Percentiles rank a stretch among this genome's conserved stretches.
Evolutionary conservation across 2,888 invertebrate genomes (phyloP).

Genomic region (Sphaerophoria taeniata): DNA sequence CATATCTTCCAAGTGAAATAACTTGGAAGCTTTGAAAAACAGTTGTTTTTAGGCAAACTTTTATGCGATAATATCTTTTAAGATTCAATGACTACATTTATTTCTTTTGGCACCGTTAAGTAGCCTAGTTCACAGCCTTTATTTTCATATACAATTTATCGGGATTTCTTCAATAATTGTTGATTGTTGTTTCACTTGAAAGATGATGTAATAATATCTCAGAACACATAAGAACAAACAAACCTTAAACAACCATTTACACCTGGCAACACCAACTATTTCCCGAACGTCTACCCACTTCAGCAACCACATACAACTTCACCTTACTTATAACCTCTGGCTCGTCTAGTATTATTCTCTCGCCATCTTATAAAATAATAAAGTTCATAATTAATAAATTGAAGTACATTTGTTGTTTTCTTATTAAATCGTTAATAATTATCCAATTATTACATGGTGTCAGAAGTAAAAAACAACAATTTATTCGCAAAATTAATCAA

Average conservation of each 20-base stretch:
- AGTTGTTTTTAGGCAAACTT: no score
- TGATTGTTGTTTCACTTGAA: no score
- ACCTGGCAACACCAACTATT: background rate
- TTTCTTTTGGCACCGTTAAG: no score
- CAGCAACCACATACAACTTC: conserved; percentile 2
- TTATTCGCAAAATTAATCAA: no score
- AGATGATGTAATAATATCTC: background rate
- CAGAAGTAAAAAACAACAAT: no score
- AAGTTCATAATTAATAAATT: background rate
- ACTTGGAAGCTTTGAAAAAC: no score
- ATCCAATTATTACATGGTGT: conserved; percentile 1
- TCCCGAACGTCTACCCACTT: conserved; percentile 5
- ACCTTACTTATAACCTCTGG: background rate
- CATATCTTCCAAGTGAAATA: no score
- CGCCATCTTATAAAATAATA: background rate
- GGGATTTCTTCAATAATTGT: no score
- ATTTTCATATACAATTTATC: no score
- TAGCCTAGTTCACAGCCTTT: no score
- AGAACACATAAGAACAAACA: conserved; percentile 2
- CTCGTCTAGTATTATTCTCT: background rate
- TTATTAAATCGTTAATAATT: conserved; percentile 1
- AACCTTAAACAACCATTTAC: conserved; percentile 1
- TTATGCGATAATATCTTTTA: no score
- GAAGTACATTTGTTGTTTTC: background rate
- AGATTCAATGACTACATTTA: no score